These are phyloP conservation scores for Gadopsis marmoratus DNA, from an alignment of 2,797 vertebrate genomes.

Conservation along the genomic window DNA sequence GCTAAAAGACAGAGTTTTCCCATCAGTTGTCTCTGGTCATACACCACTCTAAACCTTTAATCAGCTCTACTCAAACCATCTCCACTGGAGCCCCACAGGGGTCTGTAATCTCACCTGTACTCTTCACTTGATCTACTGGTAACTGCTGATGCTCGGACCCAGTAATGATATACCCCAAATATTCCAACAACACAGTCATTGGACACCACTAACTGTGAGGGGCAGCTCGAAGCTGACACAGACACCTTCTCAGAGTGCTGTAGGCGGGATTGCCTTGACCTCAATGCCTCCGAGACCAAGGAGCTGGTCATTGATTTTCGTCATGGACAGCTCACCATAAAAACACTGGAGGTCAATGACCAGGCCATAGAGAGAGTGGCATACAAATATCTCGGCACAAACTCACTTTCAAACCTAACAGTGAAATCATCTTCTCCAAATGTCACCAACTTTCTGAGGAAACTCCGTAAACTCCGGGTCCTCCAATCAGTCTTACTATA, in stretches of 20 bases:
- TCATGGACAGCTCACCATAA: background rate
- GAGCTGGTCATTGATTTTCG: background rate
- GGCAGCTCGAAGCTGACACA: background rate
- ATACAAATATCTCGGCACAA: background rate
- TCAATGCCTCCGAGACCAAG: background rate
- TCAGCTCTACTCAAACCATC: background rate
- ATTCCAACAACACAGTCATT: background rate
- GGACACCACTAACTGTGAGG: background rate
- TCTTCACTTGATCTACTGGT: background rate
- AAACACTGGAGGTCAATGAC: background rate
- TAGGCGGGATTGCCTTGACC: background rate
- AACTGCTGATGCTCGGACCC: background rate
- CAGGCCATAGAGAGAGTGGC: background rate
- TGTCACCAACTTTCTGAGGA: background rate
- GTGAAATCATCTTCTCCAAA: background rate
- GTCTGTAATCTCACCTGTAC: background rate
- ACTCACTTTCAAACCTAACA: constrained; percentile 1
- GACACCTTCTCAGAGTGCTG: background rate
- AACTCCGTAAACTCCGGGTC: background rate
- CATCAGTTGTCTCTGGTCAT: too few species aligned
- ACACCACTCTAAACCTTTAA: too few species aligned
- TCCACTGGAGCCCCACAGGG: background rate
- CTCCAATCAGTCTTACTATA: background rate
- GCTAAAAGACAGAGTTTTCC: too few species aligned
- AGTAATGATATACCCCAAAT: background rate